These are phyloP conservation scores for Oreortyx pictus DNA, from an alignment of 2,797 vertebrate genomes.

Conservation along the genomic window DNA sequence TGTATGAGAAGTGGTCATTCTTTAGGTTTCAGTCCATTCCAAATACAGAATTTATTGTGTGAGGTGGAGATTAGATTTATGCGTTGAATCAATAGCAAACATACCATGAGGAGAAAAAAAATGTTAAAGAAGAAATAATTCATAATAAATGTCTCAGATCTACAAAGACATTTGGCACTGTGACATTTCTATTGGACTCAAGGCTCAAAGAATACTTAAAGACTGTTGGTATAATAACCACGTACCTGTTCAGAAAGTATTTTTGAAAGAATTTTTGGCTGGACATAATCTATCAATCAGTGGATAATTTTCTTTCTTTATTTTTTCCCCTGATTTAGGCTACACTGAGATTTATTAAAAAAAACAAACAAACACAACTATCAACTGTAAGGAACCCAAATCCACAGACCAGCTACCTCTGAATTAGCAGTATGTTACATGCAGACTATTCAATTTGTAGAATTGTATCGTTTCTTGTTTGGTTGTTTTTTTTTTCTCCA, in stretches of 20 bases:
- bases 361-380: background rate
- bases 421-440: background rate
- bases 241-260: no score
- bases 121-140: background rate
- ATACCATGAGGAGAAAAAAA: background rate
- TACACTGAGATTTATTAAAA: background rate
- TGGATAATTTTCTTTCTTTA: no score
- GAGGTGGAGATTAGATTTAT: background rate
- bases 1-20: background rate
- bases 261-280: no score
- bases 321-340: background rate
- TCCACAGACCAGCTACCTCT: background rate
- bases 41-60: background rate
- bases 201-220: background rate
- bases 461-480: background rate
- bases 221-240: no score
- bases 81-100: background rate
- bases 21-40: background rate
- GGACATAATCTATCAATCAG: no score
- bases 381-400: background rate
- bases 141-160: background rate
- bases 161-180: background rate
- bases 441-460: no score
- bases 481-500: fast-evolving
- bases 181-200: background rate